Conservation (phyloP, 23 tunicate species). For the Trididemnum nubilum region DNA sequence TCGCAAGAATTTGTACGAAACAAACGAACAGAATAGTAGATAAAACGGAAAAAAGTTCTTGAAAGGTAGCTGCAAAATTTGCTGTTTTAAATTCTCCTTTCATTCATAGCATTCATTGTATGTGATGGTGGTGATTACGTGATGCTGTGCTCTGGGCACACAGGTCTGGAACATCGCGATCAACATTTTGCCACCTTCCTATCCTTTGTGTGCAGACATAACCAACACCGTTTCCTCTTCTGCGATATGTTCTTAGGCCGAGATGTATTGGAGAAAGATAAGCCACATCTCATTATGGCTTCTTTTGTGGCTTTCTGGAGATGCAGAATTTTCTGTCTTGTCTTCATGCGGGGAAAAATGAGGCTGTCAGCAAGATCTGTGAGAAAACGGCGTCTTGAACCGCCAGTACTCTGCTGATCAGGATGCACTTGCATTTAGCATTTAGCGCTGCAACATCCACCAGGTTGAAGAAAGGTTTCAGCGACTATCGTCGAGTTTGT, state of each 20-base stretch:
- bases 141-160: slow-evolving; percentile 23
- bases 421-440: slow-evolving; percentile 27
- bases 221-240: slow-evolving; percentile 22
- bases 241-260: neutral
- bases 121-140: too few species aligned
- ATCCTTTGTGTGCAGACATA: slow-evolving; percentile 25
- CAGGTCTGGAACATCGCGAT: slow-evolving; percentile 28
- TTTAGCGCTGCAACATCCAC: slow-evolving; percentile 36
- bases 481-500: slow-evolving; percentile 30
- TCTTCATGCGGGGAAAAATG: slow-evolving; percentile 28
- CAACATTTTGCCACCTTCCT: slow-evolving; percentile 32
- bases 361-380: slow-evolving; percentile 30
- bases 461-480: slow-evolving; percentile 23
- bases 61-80: too few species aligned
- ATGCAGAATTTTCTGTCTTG: slow-evolving; percentile 18
- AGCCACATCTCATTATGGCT: slow-evolving; percentile 29
- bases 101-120: too few species aligned
- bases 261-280: slow-evolving; percentile 9
- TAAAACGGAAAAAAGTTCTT: too few species aligned
- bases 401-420: slow-evolving; percentile 3
- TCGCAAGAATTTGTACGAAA: too few species aligned
- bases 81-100: too few species aligned
- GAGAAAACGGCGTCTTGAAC: slow-evolving; percentile 28
- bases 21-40: too few species aligned
- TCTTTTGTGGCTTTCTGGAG: slow-evolving; percentile 38